Conservation (phyloP, 2,888 invertebrate species). For the Linyphia triangularis region DNA sequence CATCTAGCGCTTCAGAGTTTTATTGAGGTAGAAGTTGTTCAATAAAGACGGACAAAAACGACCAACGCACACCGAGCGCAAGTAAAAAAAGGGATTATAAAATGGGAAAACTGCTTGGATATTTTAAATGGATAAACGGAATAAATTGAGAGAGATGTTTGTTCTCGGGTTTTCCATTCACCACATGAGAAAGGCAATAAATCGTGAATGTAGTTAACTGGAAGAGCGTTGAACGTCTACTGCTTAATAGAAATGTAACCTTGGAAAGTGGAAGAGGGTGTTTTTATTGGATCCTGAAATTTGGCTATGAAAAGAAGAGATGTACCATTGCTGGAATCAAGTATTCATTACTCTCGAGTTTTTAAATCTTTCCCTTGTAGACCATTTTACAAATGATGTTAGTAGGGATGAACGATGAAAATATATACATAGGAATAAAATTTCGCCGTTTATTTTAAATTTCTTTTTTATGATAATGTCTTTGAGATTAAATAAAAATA, state of each 20-base stretch:
- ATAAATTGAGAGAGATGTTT: neutral
- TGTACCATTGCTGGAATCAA: too few relatives aligned
- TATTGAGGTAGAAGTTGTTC: slow-evolving; percentile 15
- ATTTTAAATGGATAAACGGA: slow-evolving; percentile 43
- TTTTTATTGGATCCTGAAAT: neutral
- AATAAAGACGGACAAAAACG: neutral
- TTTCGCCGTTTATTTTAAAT: too few relatives aligned
- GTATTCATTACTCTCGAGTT: too few relatives aligned
- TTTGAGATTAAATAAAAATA: too few relatives aligned
- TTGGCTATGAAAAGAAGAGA: neutral
- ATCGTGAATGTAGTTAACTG: slow-evolving; percentile 28
- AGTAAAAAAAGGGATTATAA: neutral
- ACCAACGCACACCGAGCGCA: neutral
- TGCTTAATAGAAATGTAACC: slow-evolving; percentile 19
- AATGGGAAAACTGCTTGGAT: slow-evolving; percentile 10
- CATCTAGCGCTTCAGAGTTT: neutral
- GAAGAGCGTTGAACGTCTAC: slow-evolving; percentile 30
- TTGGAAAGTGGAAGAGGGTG: slow-evolving; percentile 2
- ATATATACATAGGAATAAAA: too few relatives aligned
- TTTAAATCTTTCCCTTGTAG: too few relatives aligned
- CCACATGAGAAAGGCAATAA: slow-evolving; percentile 11
- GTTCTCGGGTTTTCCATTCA: neutral
- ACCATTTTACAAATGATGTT: too few relatives aligned
- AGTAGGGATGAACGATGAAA: too few relatives aligned
- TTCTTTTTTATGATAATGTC: too few relatives aligned